Percentiles rank a stretch among this genome's conserved stretches.
Conservation (phyloP, 2,113 vertebrate species). For the Rhadina sibilatrix region DNA sequence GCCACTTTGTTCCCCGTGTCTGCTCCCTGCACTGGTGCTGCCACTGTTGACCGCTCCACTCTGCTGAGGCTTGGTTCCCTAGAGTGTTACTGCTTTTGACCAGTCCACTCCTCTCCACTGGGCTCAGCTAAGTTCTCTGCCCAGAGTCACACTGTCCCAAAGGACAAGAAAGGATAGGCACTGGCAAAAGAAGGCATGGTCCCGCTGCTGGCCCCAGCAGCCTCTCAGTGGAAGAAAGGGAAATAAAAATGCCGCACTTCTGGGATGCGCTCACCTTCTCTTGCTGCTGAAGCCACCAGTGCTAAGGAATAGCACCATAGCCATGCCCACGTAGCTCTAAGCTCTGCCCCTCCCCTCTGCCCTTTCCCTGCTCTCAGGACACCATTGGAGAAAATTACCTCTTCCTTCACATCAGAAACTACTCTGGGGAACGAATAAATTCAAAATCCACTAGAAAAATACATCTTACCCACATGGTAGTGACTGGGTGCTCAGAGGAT, state of each 20-base stretch:
- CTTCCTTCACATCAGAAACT: background rate
- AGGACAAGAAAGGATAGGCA: background rate
- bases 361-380: background rate
- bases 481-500: background rate
- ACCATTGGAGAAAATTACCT: background rate
- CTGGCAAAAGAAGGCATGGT: background rate
- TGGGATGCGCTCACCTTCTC: background rate
- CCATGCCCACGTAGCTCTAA: background rate
- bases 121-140: background rate
- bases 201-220: rapidly evolving
- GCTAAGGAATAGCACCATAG: background rate
- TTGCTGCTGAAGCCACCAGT: rapidly evolving
- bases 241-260: background rate
- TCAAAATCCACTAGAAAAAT: background rate
- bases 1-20: background rate
- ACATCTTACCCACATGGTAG: background rate
- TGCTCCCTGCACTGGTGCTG: rapidly evolving
- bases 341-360: too few relatives aligned
- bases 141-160: background rate
- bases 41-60: rapidly evolving
- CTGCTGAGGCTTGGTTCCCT: background rate
- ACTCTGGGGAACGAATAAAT: background rate
- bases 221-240: background rate
- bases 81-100: rapidly evolving
- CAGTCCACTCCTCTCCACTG: background rate